Base-by-base conservation (phyloP, 2,113 vertebrate species). In the Panthera leo region DNA sequence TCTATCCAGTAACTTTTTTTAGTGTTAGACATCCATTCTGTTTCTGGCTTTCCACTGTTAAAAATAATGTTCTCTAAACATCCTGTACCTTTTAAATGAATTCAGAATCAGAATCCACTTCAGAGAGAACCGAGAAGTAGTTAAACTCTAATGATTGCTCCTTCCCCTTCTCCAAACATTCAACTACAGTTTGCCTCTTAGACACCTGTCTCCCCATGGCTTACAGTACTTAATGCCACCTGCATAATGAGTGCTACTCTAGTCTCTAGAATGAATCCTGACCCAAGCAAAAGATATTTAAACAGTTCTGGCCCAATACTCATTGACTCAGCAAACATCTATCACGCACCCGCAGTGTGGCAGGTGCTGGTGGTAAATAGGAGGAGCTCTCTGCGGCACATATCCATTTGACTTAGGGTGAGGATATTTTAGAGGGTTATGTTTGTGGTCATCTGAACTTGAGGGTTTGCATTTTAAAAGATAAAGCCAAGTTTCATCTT, bases 101-200 rank as follows among this genome's bases (percentile, higher is more conserved):
- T 95, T 95, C 83, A 96, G 86, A 95, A 93, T 42, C 94, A 95
- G 36, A 91, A 70, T 89, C 83, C 51, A 61, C 93, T 88, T 91
- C 87, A 55, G 85, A 73, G 2, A 95, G 78, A 96, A 80, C 16
- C 31, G 7, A 68, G 85, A 39, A 79, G 45, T 27, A 68, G 42
- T n/a, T 78, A 55, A 70, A 65, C 45, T 76, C 15, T 79, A 5
- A 29, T 63, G 67, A 83, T 34, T 21, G 10, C 3, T 87, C 48
- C 86, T 68, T 79, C 27, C 27, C 36, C 31, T 85, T 78, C 85
- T 80, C 42, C 31, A 91, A 96, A 75, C 71, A 45, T 51, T 82
- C 45, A 31, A 36, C 23, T 67, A 76, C 8, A 53, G 15, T 2
- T 45, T 88, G 10, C 21, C 27, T 93, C 39, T 39, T 67, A 48